A percentile compares a stretch with the other conserved stretches of the same genome.
These are phyloP conservation scores for Drosophila nr. perissopoda DNA, from an alignment of 2,888 invertebrate species.

Conservation along the genomic window DNA sequence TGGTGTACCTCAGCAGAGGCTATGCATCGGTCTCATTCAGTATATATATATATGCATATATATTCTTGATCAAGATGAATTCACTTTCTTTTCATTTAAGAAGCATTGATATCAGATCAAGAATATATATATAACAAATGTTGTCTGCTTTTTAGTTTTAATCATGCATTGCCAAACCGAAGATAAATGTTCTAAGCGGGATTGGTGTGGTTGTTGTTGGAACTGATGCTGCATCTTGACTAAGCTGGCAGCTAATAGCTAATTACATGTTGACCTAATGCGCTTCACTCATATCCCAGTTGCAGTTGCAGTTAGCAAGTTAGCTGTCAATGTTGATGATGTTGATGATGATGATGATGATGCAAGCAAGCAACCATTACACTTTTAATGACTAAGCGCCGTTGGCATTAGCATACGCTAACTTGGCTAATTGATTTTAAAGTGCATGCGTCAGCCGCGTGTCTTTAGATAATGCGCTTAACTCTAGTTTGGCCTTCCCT, in stretches of 20 bases:
- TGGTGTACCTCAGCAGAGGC: neutral
- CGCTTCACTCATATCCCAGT: neutral
- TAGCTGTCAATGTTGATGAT: neutral
- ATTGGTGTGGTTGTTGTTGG: neutral
- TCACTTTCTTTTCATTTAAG: neutral
- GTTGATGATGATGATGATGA: slow-evolving; percentile 1
- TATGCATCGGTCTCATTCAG: neutral
- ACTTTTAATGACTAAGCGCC: slow-evolving; percentile 21
- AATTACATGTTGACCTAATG: slow-evolving; percentile 23
- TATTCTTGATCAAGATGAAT: neutral
- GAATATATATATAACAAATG: neutral
- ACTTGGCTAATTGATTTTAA: slow-evolving; percentile 28
- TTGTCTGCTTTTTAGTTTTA: neutral
- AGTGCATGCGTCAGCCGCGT: slow-evolving; percentile 29
- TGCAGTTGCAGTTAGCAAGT: neutral
- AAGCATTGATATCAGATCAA: neutral
- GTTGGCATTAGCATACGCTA: slow-evolving; percentile 19
- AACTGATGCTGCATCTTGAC: slow-evolving; percentile 1
- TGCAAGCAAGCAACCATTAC: slow-evolving; percentile 6
- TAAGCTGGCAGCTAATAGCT: slow-evolving; percentile 12
- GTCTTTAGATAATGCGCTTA: slow-evolving; percentile 2
- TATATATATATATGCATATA: neutral
- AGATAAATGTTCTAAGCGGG: neutral
- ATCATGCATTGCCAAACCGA: neutral
- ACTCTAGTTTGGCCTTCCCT: neutral